phyloP scores from a whole-genome alignment of 2,888 invertebrate genomes.

The Agriopis aurantiaria region DNA sequence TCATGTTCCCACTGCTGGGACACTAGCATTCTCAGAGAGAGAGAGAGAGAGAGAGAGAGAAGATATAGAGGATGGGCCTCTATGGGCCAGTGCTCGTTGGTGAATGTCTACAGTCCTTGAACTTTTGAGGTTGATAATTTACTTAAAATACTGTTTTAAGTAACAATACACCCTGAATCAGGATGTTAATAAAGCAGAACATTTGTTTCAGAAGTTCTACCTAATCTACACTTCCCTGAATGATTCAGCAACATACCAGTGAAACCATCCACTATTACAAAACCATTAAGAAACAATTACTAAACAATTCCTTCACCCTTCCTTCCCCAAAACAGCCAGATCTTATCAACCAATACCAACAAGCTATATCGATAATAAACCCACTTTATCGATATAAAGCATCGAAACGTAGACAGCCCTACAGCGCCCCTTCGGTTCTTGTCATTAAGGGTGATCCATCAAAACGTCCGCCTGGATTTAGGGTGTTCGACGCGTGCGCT shows the following conservation, averaged over 20 bases:
- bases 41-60: too few relatives aligned
- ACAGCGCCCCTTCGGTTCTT: constrained; percentile 78
- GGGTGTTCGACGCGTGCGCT: constrained; percentile 82
- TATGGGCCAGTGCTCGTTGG: too few relatives aligned
- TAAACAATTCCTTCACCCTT: constrained; percentile 49
- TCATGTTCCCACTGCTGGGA: too few relatives aligned
- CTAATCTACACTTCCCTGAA: constrained; percentile 16
- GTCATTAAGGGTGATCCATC: constrained; percentile 87
- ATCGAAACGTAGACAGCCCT: constrained; percentile 57
- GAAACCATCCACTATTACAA: constrained; percentile 31
- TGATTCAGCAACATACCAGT: constrained; percentile 16
- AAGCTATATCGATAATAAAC: constrained; percentile 56
- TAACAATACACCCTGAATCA: not conserved
- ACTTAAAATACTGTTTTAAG: not conserved
- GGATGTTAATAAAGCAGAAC: not conserved
- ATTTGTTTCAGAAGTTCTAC: too few relatives aligned
- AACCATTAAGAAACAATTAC: constrained; percentile 51
- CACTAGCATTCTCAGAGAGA: too few relatives aligned
- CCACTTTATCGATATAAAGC: constrained; percentile 51
- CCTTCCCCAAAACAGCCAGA: constrained; percentile 47
- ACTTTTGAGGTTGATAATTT: too few relatives aligned
- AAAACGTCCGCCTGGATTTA: constrained; percentile 85
- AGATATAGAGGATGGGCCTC: too few relatives aligned
- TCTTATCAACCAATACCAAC: constrained; percentile 65
- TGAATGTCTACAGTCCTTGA: too few relatives aligned